Evolutionary conservation across 2,888 invertebrate species (phyloP), one percentile per base, ranked within the genome.

Genomic region (Geophilus truncorum): DNA sequence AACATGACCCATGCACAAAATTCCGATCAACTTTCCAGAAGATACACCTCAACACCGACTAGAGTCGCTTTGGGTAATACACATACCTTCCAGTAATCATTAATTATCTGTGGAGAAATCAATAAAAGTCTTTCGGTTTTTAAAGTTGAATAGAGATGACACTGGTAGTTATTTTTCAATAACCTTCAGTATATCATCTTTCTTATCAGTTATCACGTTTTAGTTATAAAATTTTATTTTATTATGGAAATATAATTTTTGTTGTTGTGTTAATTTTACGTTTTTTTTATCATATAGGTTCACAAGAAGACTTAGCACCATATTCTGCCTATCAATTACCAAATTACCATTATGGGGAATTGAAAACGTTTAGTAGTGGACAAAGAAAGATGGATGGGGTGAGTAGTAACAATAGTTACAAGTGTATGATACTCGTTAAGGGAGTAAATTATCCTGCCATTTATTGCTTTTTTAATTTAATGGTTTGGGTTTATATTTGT

Each of bases 301-400:
- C 80, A 25, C 80, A 80, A 36, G 80, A 80, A 45, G 80, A 80
- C 30, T 40, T 80, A 30, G 76, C 80, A 76, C 80, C 80, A 25
- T 80, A 80, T 32, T 25, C 80, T 9, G 76, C 80, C 23, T 70
- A 80, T 23, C 80, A 80, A 28, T 36, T 80, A 36, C 80, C 80
- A 23, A 80, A 80, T 28, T 80, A 75, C 40, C 80, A 80, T 80
- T 80, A 80, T 18, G 80, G 80, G 12, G 80, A 80, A 76, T 28
- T 80, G 32, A 80, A 80, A 40, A 80, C 80, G 28, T 80, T 80
- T 34, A 70, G 70, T 70, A 70, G 70, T 70, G 80, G 80, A 21
- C 80, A 80, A 36, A 70, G 80, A 80, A 80, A 80, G 75, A 18
- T 75, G 40, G 80, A 75, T 80, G 75, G 75, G 76, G 80, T 79